These are phyloP conservation scores for Austrofundulus limnaeus DNA, from an alignment of 2,113 vertebrate species.

Conservation along the genomic window DNA sequence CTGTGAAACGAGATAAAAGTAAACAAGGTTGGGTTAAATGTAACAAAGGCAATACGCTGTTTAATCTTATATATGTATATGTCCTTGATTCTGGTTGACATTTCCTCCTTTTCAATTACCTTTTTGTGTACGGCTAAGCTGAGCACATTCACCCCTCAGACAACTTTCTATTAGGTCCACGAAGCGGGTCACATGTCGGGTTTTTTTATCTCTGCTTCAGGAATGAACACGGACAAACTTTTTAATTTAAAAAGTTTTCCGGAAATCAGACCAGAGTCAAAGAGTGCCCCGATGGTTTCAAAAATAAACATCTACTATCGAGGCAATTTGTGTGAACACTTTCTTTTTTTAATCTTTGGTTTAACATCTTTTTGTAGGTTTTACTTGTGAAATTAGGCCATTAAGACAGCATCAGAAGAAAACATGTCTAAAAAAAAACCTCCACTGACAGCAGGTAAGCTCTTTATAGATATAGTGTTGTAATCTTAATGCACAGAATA, in stretches of 20 bases:
- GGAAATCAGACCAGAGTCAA: neutral
- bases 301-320: slow-evolving; percentile 4
- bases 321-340: neutral
- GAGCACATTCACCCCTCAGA: slow-evolving; percentile 34
- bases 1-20: slow-evolving; percentile 8
- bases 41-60: slow-evolving; percentile 1
- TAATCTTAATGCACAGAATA: slow-evolving; percentile 26
- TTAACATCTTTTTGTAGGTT: neutral
- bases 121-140: slow-evolving; percentile 10
- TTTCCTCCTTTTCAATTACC: slow-evolving; percentile 45
- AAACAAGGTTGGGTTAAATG: slow-evolving; percentile 10
- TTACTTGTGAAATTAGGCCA: neutral
- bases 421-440: neutral
- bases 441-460: too few relatives aligned
- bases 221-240: slow-evolving; percentile 8
- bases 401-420: neutral
- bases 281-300: slow-evolving; percentile 7
- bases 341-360: neutral
- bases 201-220: slow-evolving; percentile 16
- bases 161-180: slow-evolving; percentile 40
- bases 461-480: too few relatives aligned
- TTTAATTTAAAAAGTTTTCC: slow-evolving; percentile 1
- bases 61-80: slow-evolving; percentile 20
- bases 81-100: slow-evolving; percentile 33
- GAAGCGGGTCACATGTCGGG: slow-evolving; percentile 13